A percentile compares a stretch with the other conserved stretches of the same genome.
phyloP scores from a whole-genome alignment of 1,140 invertebrate genomes.

The Drosophila erecta region DNA sequence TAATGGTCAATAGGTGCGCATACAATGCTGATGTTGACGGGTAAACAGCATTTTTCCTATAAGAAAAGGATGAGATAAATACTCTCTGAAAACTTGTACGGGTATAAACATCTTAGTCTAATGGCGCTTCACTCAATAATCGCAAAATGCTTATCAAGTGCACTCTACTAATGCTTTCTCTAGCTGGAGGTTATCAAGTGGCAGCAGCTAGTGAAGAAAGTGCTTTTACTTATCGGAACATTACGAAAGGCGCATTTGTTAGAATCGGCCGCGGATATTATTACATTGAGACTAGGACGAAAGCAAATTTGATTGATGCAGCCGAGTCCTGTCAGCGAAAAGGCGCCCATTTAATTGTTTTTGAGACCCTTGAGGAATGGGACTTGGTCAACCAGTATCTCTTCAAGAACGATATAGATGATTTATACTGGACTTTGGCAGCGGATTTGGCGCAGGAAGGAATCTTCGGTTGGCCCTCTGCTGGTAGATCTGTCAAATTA shows the following conservation, averaged over 20 bases:
- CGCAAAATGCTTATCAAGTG: background rate
- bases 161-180: background rate
- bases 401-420: background rate
- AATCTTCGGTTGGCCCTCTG: constrained; percentile 11
- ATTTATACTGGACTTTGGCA: constrained; percentile 23
- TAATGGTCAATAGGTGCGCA: background rate
- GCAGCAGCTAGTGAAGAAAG: background rate
- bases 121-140: background rate
- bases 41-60: no score
- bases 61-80: no score
- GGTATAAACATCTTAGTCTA: no score
- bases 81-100: no score
- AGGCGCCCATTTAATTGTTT: constrained; percentile 11
- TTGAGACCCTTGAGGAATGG: constrained; percentile 21
- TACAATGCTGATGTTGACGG: no score
- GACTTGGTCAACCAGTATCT: constrained; percentile 13
- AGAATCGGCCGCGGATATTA: background rate
- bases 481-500: background rate
- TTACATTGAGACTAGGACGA: background rate
- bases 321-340: constrained; percentile 4
- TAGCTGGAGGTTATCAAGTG: background rate
- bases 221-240: background rate
- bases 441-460: constrained; percentile 9
- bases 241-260: background rate
- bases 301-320: constrained; percentile 30